phyloP scores from a whole-genome alignment of 2,113 vertebrate species.

The Ardeotis arabs region DNA sequence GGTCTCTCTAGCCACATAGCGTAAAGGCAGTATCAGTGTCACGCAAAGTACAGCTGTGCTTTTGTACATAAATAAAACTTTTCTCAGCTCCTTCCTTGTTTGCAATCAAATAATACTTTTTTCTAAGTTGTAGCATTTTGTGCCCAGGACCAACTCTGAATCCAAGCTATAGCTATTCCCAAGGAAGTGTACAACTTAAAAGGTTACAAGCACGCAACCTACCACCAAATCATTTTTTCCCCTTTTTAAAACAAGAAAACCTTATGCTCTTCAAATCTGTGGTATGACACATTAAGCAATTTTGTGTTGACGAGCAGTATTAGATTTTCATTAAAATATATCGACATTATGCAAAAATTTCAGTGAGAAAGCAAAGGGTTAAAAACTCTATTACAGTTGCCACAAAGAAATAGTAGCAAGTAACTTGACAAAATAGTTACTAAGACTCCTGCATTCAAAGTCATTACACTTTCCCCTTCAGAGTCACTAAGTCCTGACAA shows the following conservation, averaged over 20 bases:
- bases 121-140: not conserved
- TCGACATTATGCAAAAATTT: not conserved
- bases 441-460: not conserved
- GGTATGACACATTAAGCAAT: not conserved
- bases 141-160: not conserved
- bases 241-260: not conserved
- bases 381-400: not conserved
- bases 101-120: not conserved
- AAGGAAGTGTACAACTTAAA: not conserved
- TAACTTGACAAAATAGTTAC: slow-evolving; percentile 6
- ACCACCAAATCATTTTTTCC: not conserved
- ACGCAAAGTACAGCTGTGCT: not conserved
- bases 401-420: not conserved
- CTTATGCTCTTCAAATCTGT: not conserved
- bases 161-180: not conserved
- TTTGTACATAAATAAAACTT: not conserved
- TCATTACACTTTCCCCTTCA: not conserved
- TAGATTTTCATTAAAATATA: not conserved
- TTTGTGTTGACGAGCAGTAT: not conserved
- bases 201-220: not conserved
- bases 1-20: not conserved
- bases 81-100: not conserved
- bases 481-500: slow-evolving; percentile 60
- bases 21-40: not conserved
- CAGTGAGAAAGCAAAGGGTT: not conserved